Conservation (phyloP, 2,888 invertebrate genomes). For the Dryomyza anilis region DNA sequence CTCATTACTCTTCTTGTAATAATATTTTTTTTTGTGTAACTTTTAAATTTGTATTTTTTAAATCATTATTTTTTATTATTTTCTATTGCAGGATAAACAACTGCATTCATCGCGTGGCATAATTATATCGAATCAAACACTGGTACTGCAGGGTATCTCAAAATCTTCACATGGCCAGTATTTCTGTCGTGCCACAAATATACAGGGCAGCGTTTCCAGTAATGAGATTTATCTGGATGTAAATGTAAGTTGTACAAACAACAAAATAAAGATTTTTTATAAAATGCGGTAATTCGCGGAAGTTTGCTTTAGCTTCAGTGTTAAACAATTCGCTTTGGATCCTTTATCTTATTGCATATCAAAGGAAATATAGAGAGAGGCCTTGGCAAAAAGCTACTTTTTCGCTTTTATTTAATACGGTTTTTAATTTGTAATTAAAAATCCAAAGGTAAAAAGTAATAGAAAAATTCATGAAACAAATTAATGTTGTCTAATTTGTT, state of each 20-base stretch:
- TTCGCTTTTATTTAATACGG: no score
- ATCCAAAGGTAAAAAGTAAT: no score
- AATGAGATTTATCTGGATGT: slow-evolving; percentile 62
- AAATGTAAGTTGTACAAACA: slow-evolving; percentile 61
- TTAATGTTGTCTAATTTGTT: no score
- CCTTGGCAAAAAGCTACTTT: no score
- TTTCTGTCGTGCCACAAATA: slow-evolving; percentile 60
- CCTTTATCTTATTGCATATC: no score
- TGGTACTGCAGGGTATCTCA: slow-evolving; percentile 60
- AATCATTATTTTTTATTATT: background rate
- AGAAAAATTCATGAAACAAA: no score
- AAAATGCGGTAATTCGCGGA: no score
- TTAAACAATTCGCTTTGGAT: no score
- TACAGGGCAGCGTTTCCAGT: slow-evolving; percentile 61
- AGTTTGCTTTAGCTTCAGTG: no score
- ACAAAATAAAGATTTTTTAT: background rate
- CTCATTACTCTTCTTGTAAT: background rate
- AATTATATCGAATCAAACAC: slow-evolving; percentile 60
- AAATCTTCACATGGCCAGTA: slow-evolving; percentile 61
- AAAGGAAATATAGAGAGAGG: no score
- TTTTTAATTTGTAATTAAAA: no score
- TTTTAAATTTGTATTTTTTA: background rate
- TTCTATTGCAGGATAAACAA: slow-evolving; percentile 54
- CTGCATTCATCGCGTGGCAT: slow-evolving; percentile 60
- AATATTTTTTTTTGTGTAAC: background rate